Evolutionary conservation across 2,113 vertebrate species (phyloP).

Genomic region (Hemiscyllium ocellatum): DNA sequence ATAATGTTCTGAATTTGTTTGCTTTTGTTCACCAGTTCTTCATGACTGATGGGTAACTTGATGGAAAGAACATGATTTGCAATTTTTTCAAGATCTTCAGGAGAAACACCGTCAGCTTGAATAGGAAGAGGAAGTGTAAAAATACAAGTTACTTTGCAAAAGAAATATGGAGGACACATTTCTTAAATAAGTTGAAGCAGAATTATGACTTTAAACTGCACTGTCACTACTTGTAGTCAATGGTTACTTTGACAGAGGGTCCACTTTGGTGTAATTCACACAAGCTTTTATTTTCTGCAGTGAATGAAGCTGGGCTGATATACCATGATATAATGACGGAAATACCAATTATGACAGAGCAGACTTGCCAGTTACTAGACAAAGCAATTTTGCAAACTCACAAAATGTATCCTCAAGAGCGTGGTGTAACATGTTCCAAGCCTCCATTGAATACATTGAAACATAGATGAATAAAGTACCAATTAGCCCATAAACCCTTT

Average conservation of each 20-base stretch:
- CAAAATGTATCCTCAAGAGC: not conserved
- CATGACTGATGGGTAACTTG: conserved; percentile 55
- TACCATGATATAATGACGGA: not conserved
- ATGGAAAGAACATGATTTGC: conserved; percentile 62
- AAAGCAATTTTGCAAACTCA: not conserved
- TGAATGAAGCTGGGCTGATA: not conserved
- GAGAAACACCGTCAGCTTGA: conserved; percentile 62
- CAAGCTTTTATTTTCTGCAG: not conserved
- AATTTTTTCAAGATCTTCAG: conserved; percentile 72
- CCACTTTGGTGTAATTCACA: not conserved
- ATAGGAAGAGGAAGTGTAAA: not conserved
- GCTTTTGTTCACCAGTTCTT: conserved; percentile 58
- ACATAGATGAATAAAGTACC: not conserved
- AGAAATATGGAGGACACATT: not conserved
- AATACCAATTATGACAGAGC: not conserved
- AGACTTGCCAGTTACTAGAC: not conserved
- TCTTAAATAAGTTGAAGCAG: not conserved
- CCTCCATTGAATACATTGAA: not conserved
- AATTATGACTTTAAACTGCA: not conserved
- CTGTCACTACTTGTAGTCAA: not conserved
- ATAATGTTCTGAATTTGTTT: conserved; percentile 53
- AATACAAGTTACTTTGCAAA: not conserved
- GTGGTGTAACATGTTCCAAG: not conserved
- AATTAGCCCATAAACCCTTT: not conserved
- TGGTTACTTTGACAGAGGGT: not conserved